Conservation (phyloP, 2,797 vertebrate species). For the Leuciscus waleckii region DNA sequence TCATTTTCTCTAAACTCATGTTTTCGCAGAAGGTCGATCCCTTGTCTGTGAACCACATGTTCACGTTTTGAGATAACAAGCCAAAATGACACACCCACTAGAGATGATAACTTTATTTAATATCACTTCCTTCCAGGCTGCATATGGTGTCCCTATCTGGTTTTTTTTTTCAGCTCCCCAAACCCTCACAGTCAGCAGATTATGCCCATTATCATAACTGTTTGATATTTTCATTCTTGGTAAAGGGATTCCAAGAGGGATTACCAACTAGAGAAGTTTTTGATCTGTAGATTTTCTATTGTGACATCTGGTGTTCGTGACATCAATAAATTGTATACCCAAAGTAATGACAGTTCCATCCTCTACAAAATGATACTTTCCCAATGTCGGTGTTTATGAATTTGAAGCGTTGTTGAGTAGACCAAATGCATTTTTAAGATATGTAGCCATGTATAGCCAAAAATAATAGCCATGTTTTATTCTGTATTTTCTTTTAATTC, state of each 20-base stretch:
- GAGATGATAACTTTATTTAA: background rate
- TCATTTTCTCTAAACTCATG: background rate
- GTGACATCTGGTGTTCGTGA: background rate
- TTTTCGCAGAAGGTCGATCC: background rate
- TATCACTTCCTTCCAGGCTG: constrained; percentile 19
- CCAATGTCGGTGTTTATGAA: background rate
- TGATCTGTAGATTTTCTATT: background rate
- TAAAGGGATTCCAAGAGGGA: background rate
- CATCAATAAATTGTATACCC: background rate
- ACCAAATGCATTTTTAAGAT: background rate
- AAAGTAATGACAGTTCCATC: background rate
- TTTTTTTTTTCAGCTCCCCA: background rate
- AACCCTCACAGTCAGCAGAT: constrained; percentile 7
- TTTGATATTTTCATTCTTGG: background rate
- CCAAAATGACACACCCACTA: background rate
- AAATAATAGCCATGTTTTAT: background rate
- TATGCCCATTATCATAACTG: background rate
- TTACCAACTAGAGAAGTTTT: background rate
- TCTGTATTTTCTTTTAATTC: too few species aligned
- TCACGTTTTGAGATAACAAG: background rate
- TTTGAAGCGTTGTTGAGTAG: background rate
- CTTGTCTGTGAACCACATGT: background rate
- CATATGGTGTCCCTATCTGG: background rate
- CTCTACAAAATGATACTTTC: background rate
- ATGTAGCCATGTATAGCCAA: background rate